Evolutionary conservation across 2,888 invertebrate species (phyloP).

Genomic region (Hermaeophaga mercurialis): DNA sequence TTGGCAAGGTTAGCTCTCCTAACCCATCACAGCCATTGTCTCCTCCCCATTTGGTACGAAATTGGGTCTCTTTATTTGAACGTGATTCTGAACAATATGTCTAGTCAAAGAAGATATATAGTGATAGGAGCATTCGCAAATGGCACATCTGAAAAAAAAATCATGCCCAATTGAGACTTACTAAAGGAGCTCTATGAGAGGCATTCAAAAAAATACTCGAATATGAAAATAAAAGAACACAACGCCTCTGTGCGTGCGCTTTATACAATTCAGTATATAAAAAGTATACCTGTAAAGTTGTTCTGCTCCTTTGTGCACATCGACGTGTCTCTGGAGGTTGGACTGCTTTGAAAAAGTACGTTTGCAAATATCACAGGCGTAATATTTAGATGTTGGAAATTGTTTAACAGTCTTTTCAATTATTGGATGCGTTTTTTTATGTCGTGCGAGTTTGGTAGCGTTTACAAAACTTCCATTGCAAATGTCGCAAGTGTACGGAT

Average conservation of each 20-base stretch:
- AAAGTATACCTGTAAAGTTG: conserved; percentile 41
- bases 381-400: conserved; percentile 38
- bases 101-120: conserved; percentile 53
- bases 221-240: no score
- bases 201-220: no score
- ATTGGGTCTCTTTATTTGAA: conserved; percentile 23
- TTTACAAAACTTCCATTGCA: conserved; percentile 57
- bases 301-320: conserved; percentile 48
- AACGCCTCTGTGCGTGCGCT: no score
- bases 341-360: conserved; percentile 52
- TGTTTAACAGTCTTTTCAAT: conserved; percentile 11
- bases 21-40: no score
- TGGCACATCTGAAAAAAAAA: conserved; percentile 46
- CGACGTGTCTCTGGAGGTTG: conserved; percentile 50
- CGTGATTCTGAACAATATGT: conserved; percentile 53
- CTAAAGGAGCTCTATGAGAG: not conserved
- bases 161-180: not conserved
- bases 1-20: no score
- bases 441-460: conserved; percentile 56
- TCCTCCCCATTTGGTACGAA: not conserved
- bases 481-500: conserved; percentile 49
- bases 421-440: conserved; percentile 53
- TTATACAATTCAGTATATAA: no score
- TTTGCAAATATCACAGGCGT: conserved; percentile 47
- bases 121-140: conserved; percentile 53